Percentiles rank a stretch among this genome's conserved stretches.
Conservation (phyloP, 2,113 vertebrate genomes). For the Melanocharis versteri region DNA sequence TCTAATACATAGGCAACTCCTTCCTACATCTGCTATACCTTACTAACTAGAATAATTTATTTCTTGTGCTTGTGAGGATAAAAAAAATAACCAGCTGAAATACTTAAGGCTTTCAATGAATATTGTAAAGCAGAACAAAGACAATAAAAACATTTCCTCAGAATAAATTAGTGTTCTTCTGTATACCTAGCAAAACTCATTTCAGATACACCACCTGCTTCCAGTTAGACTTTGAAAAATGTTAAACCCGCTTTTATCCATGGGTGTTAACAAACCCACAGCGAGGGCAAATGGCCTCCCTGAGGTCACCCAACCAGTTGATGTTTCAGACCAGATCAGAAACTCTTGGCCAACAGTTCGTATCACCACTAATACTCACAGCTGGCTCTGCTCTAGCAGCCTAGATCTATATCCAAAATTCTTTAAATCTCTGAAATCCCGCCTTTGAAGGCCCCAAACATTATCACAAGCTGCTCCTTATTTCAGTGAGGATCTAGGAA, state of each 20-base stretch:
- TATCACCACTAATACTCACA: neutral
- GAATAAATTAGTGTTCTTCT: neutral
- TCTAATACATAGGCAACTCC: neutral
- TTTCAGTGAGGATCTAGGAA: neutral
- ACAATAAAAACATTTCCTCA: neutral
- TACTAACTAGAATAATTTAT: neutral
- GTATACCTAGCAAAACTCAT: neutral
- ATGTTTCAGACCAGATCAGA: neutral
- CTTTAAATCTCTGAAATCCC: neutral
- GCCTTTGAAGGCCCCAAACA: neutral
- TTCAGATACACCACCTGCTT: constrained; percentile 23
- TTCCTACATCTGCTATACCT: neutral
- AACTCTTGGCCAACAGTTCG: neutral
- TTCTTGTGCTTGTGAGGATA: neutral
- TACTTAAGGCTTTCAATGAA: neutral
- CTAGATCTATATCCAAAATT: neutral
- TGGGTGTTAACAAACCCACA: neutral
- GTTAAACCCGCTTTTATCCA: constrained; percentile 23
- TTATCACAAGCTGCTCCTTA: neutral
- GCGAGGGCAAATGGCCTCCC: neutral
- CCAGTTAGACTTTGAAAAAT: constrained; percentile 1
- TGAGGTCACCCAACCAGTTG: constrained; percentile 5
- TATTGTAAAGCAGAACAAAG: neutral
- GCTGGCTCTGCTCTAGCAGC: neutral
- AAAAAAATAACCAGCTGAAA: neutral